phyloP scores from a whole-genome alignment of 2,888 invertebrate species.

The Macroteleia sp. region DNA sequence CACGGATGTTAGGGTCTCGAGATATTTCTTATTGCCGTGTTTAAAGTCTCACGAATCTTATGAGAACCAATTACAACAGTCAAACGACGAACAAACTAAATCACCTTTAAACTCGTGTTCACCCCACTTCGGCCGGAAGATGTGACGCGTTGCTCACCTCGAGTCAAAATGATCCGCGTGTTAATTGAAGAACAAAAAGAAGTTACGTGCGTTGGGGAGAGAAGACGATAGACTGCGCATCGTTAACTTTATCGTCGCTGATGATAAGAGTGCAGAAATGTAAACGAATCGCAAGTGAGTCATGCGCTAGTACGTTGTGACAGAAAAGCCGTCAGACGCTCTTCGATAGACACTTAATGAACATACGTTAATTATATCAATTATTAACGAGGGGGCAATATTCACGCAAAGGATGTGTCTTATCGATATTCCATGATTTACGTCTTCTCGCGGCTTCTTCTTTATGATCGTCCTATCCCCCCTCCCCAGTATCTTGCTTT shows the following conservation, averaged over 20 bases:
- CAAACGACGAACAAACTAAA: slow-evolving; percentile 23
- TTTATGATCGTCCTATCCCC: too few relatives aligned
- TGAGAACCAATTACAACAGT: slow-evolving; percentile 50
- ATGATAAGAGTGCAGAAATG: slow-evolving; percentile 59
- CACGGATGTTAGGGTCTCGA: slow-evolving; percentile 54
- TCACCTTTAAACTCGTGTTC: slow-evolving; percentile 4
- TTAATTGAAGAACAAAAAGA: slow-evolving; percentile 32
- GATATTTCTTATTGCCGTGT: slow-evolving; percentile 63
- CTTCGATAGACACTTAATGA: slow-evolving; percentile 78
- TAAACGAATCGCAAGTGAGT: slow-evolving; percentile 67
- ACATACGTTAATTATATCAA: slow-evolving; percentile 82
- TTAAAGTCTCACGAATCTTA: slow-evolving; percentile 60
- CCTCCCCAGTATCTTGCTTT: too few relatives aligned
- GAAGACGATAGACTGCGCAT: slow-evolving; percentile 15
- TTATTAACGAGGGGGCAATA: slow-evolving; percentile 79
- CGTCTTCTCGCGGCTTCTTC: slow-evolving; percentile 58
- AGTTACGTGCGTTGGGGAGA: background rate
- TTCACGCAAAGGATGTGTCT: slow-evolving; percentile 72
- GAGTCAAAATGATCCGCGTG: slow-evolving; percentile 10
- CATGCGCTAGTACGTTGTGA: slow-evolving; percentile 35
- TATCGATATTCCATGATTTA: slow-evolving; percentile 81
- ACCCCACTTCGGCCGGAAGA: slow-evolving; percentile 29
- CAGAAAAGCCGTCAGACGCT: slow-evolving; percentile 56
- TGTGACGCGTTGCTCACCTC: background rate
- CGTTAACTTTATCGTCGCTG: slow-evolving; percentile 42